phyloP scores from a whole-genome alignment of 2,113 vertebrate species.

The Syngnathus floridae region DNA sequence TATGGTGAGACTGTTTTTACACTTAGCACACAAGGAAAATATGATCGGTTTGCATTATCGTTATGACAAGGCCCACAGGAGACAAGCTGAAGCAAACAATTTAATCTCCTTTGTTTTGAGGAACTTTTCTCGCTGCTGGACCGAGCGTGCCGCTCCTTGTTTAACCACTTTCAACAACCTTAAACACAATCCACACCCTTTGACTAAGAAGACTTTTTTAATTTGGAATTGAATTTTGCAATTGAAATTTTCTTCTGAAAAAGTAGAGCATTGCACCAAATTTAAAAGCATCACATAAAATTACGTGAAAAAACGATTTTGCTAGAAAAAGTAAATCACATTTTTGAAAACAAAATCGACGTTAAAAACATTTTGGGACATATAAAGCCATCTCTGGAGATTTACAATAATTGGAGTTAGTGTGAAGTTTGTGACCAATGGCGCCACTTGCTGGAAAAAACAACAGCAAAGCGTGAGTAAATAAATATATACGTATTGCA shows the following conservation, averaged over 20 bases:
- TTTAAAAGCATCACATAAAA: too few species aligned
- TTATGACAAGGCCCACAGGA: conserved; percentile 15
- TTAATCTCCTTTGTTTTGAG: conserved; percentile 14
- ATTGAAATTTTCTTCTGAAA: too few species aligned
- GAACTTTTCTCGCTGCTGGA: conserved; percentile 21
- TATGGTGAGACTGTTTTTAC: not conserved
- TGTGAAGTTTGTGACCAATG: not conserved
- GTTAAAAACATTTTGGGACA: too few species aligned
- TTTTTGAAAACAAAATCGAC: too few species aligned
- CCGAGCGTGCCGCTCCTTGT: not conserved
- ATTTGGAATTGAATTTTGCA: too few species aligned
- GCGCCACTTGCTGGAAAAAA: not conserved
- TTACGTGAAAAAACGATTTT: too few species aligned
- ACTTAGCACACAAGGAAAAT: not conserved
- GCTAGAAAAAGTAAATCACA: too few species aligned
- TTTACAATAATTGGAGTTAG: not conserved
- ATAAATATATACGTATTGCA: too few species aligned
- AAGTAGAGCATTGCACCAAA: too few species aligned
- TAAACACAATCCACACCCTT: conserved; percentile 22
- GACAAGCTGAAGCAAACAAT: conserved; percentile 43
- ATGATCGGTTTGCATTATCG: not conserved
- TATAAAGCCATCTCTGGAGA: too few species aligned
- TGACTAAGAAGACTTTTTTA: conserved; percentile 5
- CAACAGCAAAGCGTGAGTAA: not conserved
- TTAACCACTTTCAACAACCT: conserved; percentile 36